Conservation (phyloP, 2,888 invertebrate species). For the Thelaira solivaga region DNA sequence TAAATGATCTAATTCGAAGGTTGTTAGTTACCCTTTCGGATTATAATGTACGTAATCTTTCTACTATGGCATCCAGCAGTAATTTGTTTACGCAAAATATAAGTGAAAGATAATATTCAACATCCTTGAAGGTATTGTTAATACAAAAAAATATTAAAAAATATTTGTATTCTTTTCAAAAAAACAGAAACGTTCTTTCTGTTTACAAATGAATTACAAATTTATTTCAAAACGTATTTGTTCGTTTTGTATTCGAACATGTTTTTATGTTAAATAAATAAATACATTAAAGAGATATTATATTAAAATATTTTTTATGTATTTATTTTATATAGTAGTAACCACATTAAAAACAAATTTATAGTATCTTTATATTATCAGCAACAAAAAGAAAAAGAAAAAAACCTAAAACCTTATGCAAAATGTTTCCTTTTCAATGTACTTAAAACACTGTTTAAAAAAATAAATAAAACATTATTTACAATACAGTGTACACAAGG, state of each 20-base stretch:
- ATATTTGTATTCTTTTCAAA: no score
- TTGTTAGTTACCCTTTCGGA: no score
- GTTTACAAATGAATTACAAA: not conserved
- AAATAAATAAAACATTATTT: slow-evolving; percentile 20
- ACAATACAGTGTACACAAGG: not conserved
- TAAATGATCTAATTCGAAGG: no score
- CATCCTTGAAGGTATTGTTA: no score
- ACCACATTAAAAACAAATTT: slow-evolving; percentile 38
- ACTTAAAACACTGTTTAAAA: slow-evolving; percentile 21
- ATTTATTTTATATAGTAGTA: slow-evolving; percentile 34
- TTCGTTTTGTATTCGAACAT: not conserved
- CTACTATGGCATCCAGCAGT: no score
- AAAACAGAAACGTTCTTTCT: not conserved
- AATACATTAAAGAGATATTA: not conserved
- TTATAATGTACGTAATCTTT: no score
- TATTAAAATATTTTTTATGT: not conserved
- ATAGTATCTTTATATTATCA: slow-evolving; percentile 10
- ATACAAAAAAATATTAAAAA: no score
- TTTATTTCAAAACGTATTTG: not conserved
- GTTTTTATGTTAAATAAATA: not conserved
- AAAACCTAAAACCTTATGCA: slow-evolving; percentile 4
- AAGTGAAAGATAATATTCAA: no score
- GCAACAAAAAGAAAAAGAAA: no score
- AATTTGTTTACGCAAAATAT: no score
- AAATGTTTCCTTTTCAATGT: slow-evolving; percentile 24